Evolutionary conservation across 2,113 vertebrate genomes (phyloP), one percentile per base, ranked within the genome.

Genomic region (Mastomys natalensis): DNA sequence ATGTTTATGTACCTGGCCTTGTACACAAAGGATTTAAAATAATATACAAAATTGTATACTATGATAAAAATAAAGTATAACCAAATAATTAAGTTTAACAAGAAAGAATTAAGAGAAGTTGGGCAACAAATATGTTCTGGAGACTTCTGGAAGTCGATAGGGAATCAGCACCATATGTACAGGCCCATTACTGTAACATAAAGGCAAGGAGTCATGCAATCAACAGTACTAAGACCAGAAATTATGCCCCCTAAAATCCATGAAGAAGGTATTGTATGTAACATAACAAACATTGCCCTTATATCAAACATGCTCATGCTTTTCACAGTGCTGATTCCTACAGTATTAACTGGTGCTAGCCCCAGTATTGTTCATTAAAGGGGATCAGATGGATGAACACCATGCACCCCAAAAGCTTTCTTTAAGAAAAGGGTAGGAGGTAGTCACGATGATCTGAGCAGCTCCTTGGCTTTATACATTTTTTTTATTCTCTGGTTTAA

Each of bases 21-120:
- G 48, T 37, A 73, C 13, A 77, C 82, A 85, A 93, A 85, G 21
- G 1, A 6, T 76, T 90, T 96, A 90, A 86, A 95, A 66, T 34
- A 92, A 64, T 70, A 37, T 76, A n/a, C 34, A 77, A 7, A 62
- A 62, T 73, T 94, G 85, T 91, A 29, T 80, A 66, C 60, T 53
- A 78, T 86, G 87, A 92, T 90, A 96, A 68, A 77, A 78, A 84
- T 68, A 93, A 95, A 80, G 12, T 29, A 48, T 74, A 74, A 93
- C 37, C 53, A 78, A 80, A 51, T 73, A 64, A 90, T 85, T 84
- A 95, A 87, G 26, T 19, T 45, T 43, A 85, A 4, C 51, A 91
- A 68, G 64, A 94, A 95, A 92, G 19, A 95, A 82, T 85, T 17
- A 76, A 89, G 76, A 81, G 70, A 86, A 81, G 4, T 77, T 90